phyloP scores from a whole-genome alignment of 1,140 invertebrate species.

The Danaus melanippus region DNA sequence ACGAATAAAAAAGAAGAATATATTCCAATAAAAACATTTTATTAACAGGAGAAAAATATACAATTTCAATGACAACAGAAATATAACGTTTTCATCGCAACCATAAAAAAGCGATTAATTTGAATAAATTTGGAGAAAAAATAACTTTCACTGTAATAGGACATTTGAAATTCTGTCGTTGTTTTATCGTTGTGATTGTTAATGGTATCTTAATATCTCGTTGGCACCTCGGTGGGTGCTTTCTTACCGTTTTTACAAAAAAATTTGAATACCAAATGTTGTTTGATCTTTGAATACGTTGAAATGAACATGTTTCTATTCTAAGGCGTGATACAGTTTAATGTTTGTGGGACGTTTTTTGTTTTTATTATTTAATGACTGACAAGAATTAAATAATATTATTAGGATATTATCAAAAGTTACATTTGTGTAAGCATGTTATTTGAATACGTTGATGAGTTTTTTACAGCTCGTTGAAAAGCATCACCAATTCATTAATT shows the following conservation, averaged over 20 bases:
- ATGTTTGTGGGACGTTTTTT: too few species aligned
- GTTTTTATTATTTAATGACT: too few species aligned
- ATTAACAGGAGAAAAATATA: too few species aligned
- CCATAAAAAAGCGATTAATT: slow-evolving; percentile 58
- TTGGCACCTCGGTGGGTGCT: slow-evolving; percentile 32
- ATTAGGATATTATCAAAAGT: too few species aligned
- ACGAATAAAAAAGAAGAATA: too few species aligned
- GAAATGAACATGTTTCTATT: slow-evolving; percentile 2
- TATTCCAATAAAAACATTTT: too few species aligned
- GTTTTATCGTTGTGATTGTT: slow-evolving; percentile 36
- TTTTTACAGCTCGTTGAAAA: too few species aligned
- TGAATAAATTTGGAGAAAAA: slow-evolving; percentile 41
- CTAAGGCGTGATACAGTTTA: not conserved
- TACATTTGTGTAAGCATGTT: too few species aligned
- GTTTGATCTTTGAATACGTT: slow-evolving; percentile 6
- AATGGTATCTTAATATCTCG: slow-evolving; percentile 45
- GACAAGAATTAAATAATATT: too few species aligned
- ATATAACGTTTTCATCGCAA: slow-evolving; percentile 23
- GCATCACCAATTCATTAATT: too few species aligned
- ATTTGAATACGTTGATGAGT: too few species aligned
- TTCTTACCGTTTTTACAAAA: slow-evolving; percentile 40
- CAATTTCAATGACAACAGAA: slow-evolving; percentile 17
- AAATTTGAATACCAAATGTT: slow-evolving; percentile 38
- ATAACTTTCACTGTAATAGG: slow-evolving; percentile 26
- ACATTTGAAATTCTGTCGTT: slow-evolving; percentile 47